Conservation (phyloP, 2,797 vertebrate genomes). For the Onychomys torridus region DNA sequence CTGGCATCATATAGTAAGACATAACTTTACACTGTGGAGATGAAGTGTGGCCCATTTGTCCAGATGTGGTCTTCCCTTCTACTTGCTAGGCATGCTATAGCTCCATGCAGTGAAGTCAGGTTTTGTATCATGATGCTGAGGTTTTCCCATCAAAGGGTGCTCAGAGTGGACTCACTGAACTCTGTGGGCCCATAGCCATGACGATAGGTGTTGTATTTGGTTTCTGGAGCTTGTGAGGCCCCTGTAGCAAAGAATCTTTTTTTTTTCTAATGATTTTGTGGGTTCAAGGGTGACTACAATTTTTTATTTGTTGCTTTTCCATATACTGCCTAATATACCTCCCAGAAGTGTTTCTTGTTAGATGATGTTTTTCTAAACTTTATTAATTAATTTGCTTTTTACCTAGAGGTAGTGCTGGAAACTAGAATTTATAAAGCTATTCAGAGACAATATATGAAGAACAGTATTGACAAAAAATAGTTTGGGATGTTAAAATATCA, state of each 20-base stretch:
- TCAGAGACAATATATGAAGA: conserved; percentile 38
- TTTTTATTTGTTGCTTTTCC: conserved; percentile 48
- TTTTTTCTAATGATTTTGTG: conserved; percentile 47
- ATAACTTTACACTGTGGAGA: background rate
- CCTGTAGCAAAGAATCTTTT: conserved; percentile 40
- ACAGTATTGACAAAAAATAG: conserved; percentile 12
- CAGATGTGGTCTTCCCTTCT: background rate
- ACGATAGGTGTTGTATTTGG: background rate
- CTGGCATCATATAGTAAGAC: background rate
- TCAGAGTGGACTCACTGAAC: background rate
- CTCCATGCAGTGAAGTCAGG: background rate
- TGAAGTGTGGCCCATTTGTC: background rate
- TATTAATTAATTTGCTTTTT: conserved; percentile 52
- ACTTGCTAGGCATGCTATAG: background rate
- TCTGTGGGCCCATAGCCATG: background rate
- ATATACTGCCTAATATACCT: background rate
- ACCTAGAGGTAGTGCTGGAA: conserved; percentile 22
- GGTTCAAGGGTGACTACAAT: background rate
- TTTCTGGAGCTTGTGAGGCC: conserved; percentile 2
- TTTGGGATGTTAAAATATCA: conserved; percentile 26
- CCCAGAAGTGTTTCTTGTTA: background rate
- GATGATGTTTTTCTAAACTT: conserved; percentile 20
- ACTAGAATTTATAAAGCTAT: conserved; percentile 32
- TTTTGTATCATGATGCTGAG: conserved; percentile 8
- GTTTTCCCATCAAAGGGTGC: background rate